Conservation (phyloP, 2,888 invertebrate genomes). For the Lithophane ornitopus region DNA sequence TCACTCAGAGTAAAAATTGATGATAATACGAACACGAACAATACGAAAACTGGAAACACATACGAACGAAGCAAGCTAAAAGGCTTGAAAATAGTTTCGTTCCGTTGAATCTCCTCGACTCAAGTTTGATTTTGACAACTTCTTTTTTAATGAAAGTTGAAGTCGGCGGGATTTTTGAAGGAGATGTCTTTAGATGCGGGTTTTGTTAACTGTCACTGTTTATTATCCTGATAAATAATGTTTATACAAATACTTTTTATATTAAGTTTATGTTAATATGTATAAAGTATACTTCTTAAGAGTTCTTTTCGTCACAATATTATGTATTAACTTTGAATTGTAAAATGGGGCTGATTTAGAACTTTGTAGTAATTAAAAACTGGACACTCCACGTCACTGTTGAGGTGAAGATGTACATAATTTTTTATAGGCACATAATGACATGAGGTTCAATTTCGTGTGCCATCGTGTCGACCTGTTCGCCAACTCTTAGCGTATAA, state of each 20-base stretch:
- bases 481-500: neutral
- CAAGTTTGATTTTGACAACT: neutral
- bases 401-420: neutral
- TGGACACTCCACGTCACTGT: neutral
- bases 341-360: constrained; percentile 31
- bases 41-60: no score
- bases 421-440: no score
- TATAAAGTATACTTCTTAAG: constrained; percentile 23
- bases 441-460: neutral
- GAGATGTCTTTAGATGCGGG: neutral
- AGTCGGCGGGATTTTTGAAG: neutral
- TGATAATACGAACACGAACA: no score
- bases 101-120: neutral
- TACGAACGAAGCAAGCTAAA: no score
- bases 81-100: neutral
- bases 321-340: constrained; percentile 7
- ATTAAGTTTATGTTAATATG: constrained; percentile 45
- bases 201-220: constrained; percentile 28
- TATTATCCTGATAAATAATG: constrained; percentile 34
- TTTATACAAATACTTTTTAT: constrained; percentile 28
- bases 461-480: neutral
- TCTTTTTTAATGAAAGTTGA: no score
- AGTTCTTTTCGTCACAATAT: constrained; percentile 9
- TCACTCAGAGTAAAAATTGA: neutral
- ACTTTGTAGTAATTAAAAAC: neutral